Base-by-base conservation (phyloP, 1,140 invertebrate genomes). In the Mercenaria mercenaria region DNA sequence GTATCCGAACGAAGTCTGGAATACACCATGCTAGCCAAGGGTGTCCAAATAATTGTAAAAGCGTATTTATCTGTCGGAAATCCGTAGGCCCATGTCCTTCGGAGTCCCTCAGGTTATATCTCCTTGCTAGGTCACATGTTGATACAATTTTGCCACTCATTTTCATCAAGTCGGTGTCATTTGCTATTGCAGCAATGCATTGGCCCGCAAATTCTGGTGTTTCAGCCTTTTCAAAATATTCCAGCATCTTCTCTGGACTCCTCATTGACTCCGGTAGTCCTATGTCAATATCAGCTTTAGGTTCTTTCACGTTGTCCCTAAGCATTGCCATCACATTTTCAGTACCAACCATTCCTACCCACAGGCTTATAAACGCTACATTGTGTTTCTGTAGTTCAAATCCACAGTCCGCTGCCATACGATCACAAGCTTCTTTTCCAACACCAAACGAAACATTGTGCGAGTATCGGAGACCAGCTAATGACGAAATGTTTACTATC, bases 401-500 rank as follows among this genome's bases (percentile, higher is more conserved):
- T 11, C 93, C 95, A 81, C 94, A 95, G 88, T 96, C 96, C 26
- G 90, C 94, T 10, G 96, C 93, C 95, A 96, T 95, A 37, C 95
- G 85, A 85, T 96, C 96, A 43, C 91, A 92, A 20, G 94, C 96
- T 86, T 93, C 94, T 92, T 96, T 96, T 2, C 95, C 95, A 23
- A 96, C 86, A 8, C 96, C 96, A 89, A 96, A 96, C 1, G 95
- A 67, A 4, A 92, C 92, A 89, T 95, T 96, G 86, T 96, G 96
- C 1, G 96, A 74, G 81, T 96, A 96, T 32, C 76, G 72, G 6
- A 96, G 91, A 26, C 96, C 96, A 47, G 96, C 96, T 39, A 80
- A 91, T 18, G 96, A 96, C 37, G 95, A 96, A 39, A 96, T 92
- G 81, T 96, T 96, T 3, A 96, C 94, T 81, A 96, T 96, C 15